phyloP scores from a whole-genome alignment of 1,140 invertebrate species.

The Notospermus geniculatus region DNA sequence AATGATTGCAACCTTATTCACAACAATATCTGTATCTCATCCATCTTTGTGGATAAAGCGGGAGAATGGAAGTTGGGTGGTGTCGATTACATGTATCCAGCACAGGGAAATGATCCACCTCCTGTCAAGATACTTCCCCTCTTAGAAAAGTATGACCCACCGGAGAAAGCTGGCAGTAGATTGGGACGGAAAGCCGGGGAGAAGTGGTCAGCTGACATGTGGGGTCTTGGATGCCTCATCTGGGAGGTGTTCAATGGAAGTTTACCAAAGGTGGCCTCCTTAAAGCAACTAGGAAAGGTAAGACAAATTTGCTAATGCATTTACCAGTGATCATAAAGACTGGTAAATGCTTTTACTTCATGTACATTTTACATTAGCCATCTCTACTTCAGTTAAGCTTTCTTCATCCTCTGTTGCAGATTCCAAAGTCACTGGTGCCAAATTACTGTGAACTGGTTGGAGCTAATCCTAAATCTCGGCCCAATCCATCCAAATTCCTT shows the following conservation, averaged over 20 bases:
- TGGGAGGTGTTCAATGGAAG: constrained; percentile 98
- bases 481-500: constrained; percentile 86
- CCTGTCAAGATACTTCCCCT: constrained; percentile 59
- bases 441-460: constrained; percentile 85
- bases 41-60: constrained; percentile 91
- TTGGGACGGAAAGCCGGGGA: not conserved
- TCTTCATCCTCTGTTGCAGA: constrained; percentile 60
- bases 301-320: too few relatives aligned
- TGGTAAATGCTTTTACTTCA: too few relatives aligned
- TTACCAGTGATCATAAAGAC: too few relatives aligned
- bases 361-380: too few relatives aligned
- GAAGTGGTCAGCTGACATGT: constrained; percentile 87
- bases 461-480: constrained; percentile 76
- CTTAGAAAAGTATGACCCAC: constrained; percentile 85
- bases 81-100: constrained; percentile 82
- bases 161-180: constrained; percentile 58
- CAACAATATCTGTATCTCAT: constrained; percentile 91
- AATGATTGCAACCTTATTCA: constrained; percentile 95
- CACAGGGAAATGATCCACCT: constrained; percentile 58
- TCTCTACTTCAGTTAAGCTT: too few relatives aligned
- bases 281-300: constrained; percentile 72
- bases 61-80: constrained; percentile 98
- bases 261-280: constrained; percentile 62
- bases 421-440: constrained; percentile 79
- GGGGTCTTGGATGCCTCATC: constrained; percentile 92